Evolutionary conservation across 2,113 vertebrate genomes (phyloP).

Genomic region (Cacatua alba): DNA sequence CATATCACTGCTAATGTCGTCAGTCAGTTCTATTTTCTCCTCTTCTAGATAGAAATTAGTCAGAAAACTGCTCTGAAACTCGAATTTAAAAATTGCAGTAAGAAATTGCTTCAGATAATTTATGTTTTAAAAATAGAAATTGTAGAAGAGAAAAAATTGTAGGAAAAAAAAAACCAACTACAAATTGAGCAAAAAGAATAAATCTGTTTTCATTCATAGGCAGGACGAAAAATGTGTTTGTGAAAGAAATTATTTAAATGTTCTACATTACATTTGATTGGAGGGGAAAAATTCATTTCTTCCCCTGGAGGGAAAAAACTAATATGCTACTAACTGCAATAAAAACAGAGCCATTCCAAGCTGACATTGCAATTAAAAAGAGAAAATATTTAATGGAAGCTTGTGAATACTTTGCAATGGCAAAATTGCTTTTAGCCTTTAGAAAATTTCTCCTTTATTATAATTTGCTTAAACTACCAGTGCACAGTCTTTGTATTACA

Average conservation of each 20-base stretch:
- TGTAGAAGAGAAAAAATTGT: neutral
- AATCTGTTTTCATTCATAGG: neutral
- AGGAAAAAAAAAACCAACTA: neutral
- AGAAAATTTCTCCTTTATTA: neutral
- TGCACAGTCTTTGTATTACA: neutral
- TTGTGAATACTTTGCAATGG: neutral
- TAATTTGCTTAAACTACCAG: neutral
- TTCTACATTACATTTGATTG: conserved; percentile 8
- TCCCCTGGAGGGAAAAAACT: neutral
- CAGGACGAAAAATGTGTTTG: neutral
- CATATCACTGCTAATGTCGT: neutral
- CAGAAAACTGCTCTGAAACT: neutral
- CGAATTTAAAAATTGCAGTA: neutral
- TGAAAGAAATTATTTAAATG: conserved; percentile 24
- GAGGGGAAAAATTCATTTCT: conserved; percentile 2
- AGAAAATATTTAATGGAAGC: conserved; percentile 35
- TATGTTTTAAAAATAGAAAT: neutral
- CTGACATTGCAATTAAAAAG: conserved; percentile 51
- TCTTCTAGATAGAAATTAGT: neutral
- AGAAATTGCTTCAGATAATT: conserved; percentile 13
- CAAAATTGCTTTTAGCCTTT: conserved; percentile 1
- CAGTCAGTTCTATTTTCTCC: neutral
- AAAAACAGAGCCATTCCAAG: neutral
- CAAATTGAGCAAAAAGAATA: neutral
- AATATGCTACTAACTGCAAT: neutral